Evolutionary conservation across 2,797 vertebrate genomes (phyloP).

Genomic region (Tragelaphus oryx): DNA sequence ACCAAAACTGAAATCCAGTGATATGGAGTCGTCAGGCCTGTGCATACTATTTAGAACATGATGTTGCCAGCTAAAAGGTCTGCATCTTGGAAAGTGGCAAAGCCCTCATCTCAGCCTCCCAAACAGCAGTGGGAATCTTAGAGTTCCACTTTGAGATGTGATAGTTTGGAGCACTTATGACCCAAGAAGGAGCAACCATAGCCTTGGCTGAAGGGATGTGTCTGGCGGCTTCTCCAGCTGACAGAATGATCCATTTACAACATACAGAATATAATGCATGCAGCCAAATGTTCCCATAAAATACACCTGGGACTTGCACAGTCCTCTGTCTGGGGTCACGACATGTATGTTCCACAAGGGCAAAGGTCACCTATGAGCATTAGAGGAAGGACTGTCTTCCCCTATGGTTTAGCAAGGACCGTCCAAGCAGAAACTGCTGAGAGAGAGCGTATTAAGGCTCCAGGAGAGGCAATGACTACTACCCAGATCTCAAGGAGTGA

Average conservation of each 20-base stretch:
- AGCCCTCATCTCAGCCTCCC: constrained; percentile 65
- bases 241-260: constrained; percentile 57
- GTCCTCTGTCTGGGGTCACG: neutral
- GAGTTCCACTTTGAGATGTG: constrained; percentile 67
- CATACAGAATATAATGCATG: neutral
- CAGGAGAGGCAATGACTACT: neutral
- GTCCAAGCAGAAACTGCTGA: neutral
- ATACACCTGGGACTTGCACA: constrained; percentile 27
- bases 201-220: constrained; percentile 42
- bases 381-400: neutral
- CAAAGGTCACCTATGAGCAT: neutral
- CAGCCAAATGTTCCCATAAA: constrained; percentile 33
- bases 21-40: constrained; percentile 17
- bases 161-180: constrained; percentile 52
- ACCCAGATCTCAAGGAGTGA: neutral
- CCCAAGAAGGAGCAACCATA: constrained; percentile 77
- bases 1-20: neutral
- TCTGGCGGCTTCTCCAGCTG: constrained; percentile 77
- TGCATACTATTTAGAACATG: constrained; percentile 59
- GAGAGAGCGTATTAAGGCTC: neutral
- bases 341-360: neutral
- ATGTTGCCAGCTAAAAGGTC: constrained; percentile 51
- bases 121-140: constrained; percentile 58
- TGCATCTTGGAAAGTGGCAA: constrained; percentile 57
- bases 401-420: neutral